These are phyloP conservation scores for Peribatodes rhomboidaria DNA, from an alignment of 2,888 invertebrate species.

Conservation along the genomic window DNA sequence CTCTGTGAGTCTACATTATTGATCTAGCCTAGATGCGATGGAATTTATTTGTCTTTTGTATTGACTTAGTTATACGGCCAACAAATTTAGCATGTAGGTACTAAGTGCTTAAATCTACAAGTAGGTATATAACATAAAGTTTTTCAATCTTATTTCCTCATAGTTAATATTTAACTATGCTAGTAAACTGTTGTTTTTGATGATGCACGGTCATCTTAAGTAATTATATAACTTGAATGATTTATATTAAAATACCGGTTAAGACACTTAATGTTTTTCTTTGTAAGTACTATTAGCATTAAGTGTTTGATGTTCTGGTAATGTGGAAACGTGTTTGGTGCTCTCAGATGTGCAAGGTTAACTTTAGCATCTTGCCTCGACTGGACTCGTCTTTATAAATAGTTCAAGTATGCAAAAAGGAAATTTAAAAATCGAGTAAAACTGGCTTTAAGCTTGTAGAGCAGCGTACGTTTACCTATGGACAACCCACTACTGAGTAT, in stretches of 20 bases:
- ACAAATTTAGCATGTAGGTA: neutral
- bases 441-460: neutral
- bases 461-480: too few species aligned
- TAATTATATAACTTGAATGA: neutral
- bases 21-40: neutral
- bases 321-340: slow-evolving; percentile 11
- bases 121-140: neutral
- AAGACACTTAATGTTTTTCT: slow-evolving; percentile 2
- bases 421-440: slow-evolving; percentile 4
- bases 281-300: neutral
- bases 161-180: neutral
- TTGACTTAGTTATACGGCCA: neutral
- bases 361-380: neutral
- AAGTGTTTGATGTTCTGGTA: neutral
- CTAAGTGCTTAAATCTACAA: neutral
- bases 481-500: too few species aligned
- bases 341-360: slow-evolving; percentile 16
- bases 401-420: slow-evolving; percentile 16
- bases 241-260: neutral
- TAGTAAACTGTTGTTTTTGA: neutral
- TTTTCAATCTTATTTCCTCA: neutral
- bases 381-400: slow-evolving; percentile 1
- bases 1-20: too few species aligned
- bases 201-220: neutral
- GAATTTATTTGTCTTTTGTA: neutral